phyloP scores from a whole-genome alignment of 2,888 invertebrate genomes.

The Agrenia bidenticulata region DNA sequence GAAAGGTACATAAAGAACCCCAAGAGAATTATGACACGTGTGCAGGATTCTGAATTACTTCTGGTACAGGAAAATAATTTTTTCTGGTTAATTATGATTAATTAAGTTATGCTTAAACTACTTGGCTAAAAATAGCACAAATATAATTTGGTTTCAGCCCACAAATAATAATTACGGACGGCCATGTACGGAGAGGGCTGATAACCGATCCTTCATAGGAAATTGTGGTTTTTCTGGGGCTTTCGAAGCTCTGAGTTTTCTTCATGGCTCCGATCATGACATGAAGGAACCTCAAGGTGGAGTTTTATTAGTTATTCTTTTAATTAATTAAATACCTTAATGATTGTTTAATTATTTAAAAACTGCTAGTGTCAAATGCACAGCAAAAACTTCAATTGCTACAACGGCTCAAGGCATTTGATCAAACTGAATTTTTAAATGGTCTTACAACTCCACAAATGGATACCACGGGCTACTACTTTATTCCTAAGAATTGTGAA shows the following conservation, averaged over 20 bases:
- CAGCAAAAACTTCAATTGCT: too few relatives aligned
- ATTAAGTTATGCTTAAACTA: neutral
- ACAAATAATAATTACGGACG: constrained; percentile 37
- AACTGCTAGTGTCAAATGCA: too few relatives aligned
- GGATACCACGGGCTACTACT: constrained; percentile 37
- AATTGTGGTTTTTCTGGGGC: constrained; percentile 51
- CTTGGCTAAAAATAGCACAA: too few relatives aligned
- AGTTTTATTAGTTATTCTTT: too few relatives aligned
- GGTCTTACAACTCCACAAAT: constrained; percentile 22
- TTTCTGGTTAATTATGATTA: neutral
- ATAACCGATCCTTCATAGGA: constrained; percentile 32
- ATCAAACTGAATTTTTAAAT: constrained; percentile 38
- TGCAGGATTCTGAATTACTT: constrained; percentile 38
- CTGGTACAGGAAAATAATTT: constrained; percentile 25
- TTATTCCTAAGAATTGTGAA: constrained; percentile 33
- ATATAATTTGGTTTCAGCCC: too few relatives aligned
- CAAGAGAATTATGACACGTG: constrained; percentile 28
- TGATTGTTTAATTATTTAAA: too few relatives aligned
- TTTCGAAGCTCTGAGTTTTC: constrained; percentile 46
- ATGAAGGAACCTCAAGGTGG: constrained; percentile 1
- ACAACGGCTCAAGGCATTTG: constrained; percentile 27
- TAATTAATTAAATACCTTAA: too few relatives aligned
- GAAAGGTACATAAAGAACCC: constrained; percentile 39
- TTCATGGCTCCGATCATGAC: constrained; percentile 18
- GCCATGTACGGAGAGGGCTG: constrained; percentile 33